Conservation (phyloP, 2,888 invertebrate species). For the Pseudanteris insignis region DNA sequence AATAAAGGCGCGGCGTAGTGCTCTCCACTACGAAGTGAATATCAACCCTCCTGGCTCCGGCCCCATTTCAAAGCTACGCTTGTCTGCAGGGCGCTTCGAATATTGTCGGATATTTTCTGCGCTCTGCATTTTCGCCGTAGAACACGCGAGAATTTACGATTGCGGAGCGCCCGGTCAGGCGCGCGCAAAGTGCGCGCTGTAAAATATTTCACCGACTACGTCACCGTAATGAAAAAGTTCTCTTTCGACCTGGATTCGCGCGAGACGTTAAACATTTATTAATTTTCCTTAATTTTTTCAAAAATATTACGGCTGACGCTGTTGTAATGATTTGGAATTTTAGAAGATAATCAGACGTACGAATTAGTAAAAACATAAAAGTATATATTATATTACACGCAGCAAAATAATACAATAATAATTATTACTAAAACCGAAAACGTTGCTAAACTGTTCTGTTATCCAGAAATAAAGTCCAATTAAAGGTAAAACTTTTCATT, state of each 20-base stretch:
- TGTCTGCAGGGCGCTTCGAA: constrained; percentile 46
- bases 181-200: constrained; percentile 34
- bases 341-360: no score
- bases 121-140: constrained; percentile 42
- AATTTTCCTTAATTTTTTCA: no score
- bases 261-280: no score
- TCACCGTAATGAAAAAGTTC: constrained; percentile 36
- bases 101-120: constrained; percentile 44
- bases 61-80: constrained; percentile 50
- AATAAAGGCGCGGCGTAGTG: constrained; percentile 59
- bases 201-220: constrained; percentile 37
- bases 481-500: no score
- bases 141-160: constrained; percentile 42
- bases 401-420: no score
- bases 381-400: no score
- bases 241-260: constrained; percentile 41
- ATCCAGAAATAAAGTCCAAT: no score
- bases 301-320: no score
- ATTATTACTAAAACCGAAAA: no score
- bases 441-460: no score
- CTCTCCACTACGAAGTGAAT: constrained; percentile 42
- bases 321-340: no score
- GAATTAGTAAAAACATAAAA: no score
- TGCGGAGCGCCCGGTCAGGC: constrained; percentile 24
- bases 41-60: constrained; percentile 39